Evolutionary conservation across 2,113 vertebrate genomes (phyloP), one percentile per base, ranked within the genome.

Genomic region (Burhinus oedicnemus): DNA sequence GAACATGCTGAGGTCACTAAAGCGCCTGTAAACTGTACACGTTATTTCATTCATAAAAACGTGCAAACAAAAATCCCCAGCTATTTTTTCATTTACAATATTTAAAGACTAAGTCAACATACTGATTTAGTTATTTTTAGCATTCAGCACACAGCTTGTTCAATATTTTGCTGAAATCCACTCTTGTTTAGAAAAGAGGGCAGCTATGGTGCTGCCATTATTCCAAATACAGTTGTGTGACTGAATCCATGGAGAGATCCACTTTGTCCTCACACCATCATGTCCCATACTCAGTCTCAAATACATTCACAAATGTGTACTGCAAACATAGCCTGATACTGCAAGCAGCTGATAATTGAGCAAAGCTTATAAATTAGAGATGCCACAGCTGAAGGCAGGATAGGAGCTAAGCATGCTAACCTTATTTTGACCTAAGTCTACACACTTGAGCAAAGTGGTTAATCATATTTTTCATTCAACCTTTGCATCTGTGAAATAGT

Each of bases 31-130:
- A 83, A 89, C 9, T 2, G 17, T 5, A 83, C 6, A 22, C 12
- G 22, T 1, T 0, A 45, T 22, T 87, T 61, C 26, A 87, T 61
- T 71, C 17, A 60, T 12, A 54, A 72, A 47, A 68, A 15, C 0
- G 0, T 15, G 9, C 30, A 61, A 51, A 79, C 9, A 77, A 57
- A 61, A 29, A 23, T 10, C 11, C 20, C 9, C 27, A 45, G 18
- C 18, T 75, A 49, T 34, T 25, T 60, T 71, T 45, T 51, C 18
- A 61, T 57, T 61, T 45, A 70, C 16, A 44, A 29, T 29, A 86
- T 26, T 57, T 68, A 74, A 85, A 72, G 15, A 58, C 5, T n/a
- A 84, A 58, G 17, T 45, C 6, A 87, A 58, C 51, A 68, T 9
- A 29, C 23, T 21, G 4, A 23, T 78, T 78, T 11, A 65, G 47